Conservation (phyloP, 2,797 vertebrate genomes). For the Anableps anableps region DNA sequence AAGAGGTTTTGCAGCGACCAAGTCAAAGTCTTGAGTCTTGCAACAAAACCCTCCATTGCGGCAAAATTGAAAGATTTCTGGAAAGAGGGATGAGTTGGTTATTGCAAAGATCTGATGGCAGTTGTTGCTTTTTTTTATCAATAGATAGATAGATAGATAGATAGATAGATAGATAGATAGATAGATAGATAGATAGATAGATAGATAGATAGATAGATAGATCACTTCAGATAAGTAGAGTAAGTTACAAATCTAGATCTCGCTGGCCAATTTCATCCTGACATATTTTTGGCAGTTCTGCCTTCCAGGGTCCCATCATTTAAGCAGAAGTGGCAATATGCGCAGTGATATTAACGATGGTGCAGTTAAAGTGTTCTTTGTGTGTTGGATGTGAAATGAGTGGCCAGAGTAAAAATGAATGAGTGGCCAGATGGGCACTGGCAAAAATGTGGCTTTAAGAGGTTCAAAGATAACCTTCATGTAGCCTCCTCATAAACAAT, state of each 20-base stretch:
- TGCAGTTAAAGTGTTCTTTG: background rate
- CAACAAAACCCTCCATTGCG: too few species aligned
- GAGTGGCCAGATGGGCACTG: slow-evolving; percentile 40
- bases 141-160: too few species aligned
- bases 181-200: too few species aligned
- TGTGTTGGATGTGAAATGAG: background rate
- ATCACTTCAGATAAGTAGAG: background rate
- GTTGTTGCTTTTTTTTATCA: too few species aligned
- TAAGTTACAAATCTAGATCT: background rate
- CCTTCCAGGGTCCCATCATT: background rate
- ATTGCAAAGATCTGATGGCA: too few species aligned
- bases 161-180: too few species aligned
- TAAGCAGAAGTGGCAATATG: background rate
- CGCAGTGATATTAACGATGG: background rate
- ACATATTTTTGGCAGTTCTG: background rate
- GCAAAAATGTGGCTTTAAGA: slow-evolving; percentile 12
- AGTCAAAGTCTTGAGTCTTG: too few species aligned
- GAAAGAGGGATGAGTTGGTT: too few species aligned
- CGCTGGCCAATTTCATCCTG: background rate
- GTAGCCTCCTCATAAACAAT: slow-evolving; percentile 4
- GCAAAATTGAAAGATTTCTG: too few species aligned
- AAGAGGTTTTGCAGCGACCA: too few species aligned
- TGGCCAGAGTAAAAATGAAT: background rate
- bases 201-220: too few species aligned
- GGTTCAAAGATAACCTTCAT: slow-evolving; percentile 17